Base-by-base conservation (phyloP, 2,797 vertebrate genomes). In the Micromesistius poutassou region DNA sequence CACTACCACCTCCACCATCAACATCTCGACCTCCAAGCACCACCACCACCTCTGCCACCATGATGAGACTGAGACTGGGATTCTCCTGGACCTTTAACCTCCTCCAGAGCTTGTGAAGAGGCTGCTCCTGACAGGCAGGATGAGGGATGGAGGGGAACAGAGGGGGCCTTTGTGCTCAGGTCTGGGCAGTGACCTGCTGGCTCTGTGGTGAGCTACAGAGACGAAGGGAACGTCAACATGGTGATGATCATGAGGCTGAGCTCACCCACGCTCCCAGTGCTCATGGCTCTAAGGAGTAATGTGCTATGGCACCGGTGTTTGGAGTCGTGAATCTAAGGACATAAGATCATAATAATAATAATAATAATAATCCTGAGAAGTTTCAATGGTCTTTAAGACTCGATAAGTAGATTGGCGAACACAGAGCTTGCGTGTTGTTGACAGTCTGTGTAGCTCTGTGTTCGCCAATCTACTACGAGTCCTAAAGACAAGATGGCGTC, bases 271-370 rank as follows among this genome's bases (percentile, higher is more conserved):
- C 78, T 75, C 72, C 76, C 75, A 79, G 78, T 77, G 79, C 33
- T 33, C 79, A 78, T 89, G 83, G 89, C 90, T 89, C 75, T 68
- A 72, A 66, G 86, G 79, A 71, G 82, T 84, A 86, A 76, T 79
- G 78, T 79, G 78, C 78, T 87, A 80, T 81, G 77, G 79, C 75
- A 77, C 72, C n/a, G 25, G 38, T 68, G 79, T 85, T 78, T 75
- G 82, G 55, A 33, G 81, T 77, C 77, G 78, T 19, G 1, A 76
- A 75, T 30, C 68, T 68, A 33, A 62, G 55, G n/a, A 25, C 55
- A 62, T 62, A n/a, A 62, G 62, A 68, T 68, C 62, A 62, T 62
- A 62, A 62, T 22, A 7, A 62, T 22, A 62, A 68, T 68, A n/a
- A 62, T 62, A 62, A 62, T 22, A 7, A 62, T 22, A 62, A 25